Evolutionary conservation across 2,113 vertebrate species (phyloP).

Genomic region (Brachyhypopomus occidentalis): DNA sequence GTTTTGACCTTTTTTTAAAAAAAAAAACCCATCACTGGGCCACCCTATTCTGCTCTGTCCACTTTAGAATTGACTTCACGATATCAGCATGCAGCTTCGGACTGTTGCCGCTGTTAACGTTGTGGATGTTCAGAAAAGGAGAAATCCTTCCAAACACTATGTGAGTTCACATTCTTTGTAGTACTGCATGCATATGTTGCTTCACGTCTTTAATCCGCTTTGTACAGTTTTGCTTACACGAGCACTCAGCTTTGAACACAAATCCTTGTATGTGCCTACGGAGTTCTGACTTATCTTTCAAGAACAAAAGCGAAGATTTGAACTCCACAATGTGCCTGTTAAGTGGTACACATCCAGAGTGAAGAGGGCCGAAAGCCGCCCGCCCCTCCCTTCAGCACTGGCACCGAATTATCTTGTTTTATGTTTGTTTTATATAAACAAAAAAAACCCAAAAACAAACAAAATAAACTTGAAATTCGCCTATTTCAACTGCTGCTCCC

Average conservation of each 20-base stretch:
- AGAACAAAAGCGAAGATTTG: neutral
- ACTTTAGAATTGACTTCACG: neutral
- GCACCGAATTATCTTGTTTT: too few species aligned
- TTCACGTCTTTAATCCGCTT: neutral
- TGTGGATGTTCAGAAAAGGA: slow-evolving; percentile 91
- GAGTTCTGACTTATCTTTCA: neutral
- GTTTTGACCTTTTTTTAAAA: too few species aligned
- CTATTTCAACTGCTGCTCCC: too few species aligned
- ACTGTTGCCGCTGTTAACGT: slow-evolving; percentile 85
- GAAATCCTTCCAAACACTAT: slow-evolving; percentile 93
- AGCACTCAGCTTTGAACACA: neutral
- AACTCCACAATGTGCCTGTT: too few species aligned
- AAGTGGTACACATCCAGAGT: too few species aligned
- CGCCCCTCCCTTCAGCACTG: too few species aligned
- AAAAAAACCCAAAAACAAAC: too few species aligned
- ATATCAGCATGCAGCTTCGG: slow-evolving; percentile 77
- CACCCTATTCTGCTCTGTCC: neutral
- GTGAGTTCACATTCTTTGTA: slow-evolving; percentile 75
- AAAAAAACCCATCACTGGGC: too few species aligned
- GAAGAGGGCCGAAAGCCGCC: too few species aligned
- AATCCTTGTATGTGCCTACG: neutral
- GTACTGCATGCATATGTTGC: slow-evolving; percentile 61
- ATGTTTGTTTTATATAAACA: too few species aligned
- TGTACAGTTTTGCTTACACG: neutral
- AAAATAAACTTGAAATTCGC: too few species aligned